These are phyloP conservation scores for Seriola dumerili DNA, from an alignment of 2,113 vertebrate genomes.

Conservation along the genomic window DNA sequence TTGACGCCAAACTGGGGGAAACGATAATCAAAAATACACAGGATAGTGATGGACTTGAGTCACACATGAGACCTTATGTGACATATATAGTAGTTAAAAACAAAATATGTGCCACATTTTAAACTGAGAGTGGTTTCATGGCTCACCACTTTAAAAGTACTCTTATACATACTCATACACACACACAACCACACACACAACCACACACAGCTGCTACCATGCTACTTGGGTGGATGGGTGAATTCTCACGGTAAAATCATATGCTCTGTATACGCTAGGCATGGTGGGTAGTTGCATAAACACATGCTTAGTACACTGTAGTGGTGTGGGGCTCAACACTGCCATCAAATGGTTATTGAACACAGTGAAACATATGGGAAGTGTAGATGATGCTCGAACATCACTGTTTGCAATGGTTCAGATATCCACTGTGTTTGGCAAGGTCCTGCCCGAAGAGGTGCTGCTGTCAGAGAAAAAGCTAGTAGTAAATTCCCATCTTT, in stretches of 20 bases:
- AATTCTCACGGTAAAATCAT: not conserved
- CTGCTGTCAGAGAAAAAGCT: not conserved
- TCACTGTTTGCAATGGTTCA: not conserved
- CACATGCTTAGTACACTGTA: not conserved
- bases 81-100: not conserved
- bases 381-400: not conserved
- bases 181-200: not conserved
- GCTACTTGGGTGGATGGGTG: not conserved
- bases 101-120: not conserved
- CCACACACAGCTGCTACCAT: no score
- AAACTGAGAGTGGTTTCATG: not conserved
- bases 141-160: not conserved
- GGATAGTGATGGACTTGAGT: no score
- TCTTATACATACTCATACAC: not conserved
- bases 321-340: constrained; percentile 71
- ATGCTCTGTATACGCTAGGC: not conserved
- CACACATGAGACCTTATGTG: no score
- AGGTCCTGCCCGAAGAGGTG: not conserved
- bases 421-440: not conserved
- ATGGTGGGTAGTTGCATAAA: not conserved
- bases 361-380: constrained; percentile 11
- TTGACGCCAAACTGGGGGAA: no score
- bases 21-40: no score
- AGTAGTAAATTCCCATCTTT: not conserved
- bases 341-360: constrained; percentile 71